Evolutionary conservation across 2,888 invertebrate species (phyloP), one percentile per base, ranked within the genome.

Genomic region (Lymantria dispar): DNA sequence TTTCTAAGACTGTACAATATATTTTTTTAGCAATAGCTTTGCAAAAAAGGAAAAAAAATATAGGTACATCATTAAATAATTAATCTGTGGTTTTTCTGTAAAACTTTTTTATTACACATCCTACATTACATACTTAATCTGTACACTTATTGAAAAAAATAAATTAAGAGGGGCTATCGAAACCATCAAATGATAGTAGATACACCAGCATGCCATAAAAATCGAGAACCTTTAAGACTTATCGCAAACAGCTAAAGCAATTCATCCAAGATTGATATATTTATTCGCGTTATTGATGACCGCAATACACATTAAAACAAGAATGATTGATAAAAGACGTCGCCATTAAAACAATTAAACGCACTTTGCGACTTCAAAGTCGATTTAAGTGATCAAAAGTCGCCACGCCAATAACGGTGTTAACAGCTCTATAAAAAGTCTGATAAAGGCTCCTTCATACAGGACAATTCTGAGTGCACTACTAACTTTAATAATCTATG

Each of bases 281-380:
- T 66, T 63, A 60, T 60, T 43, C 36, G 39, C 38, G 43, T 63
- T 66, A 66, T 66, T 60, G 60, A 68, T 54, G 56, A 40, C 42
- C 14, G 38, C 55, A 62, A 58, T 59, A 56, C 39, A 54, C 52
- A 64, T 67, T 59, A 67, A 62, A 64, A 43, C 58, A 9, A 47
- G 52, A 58, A 52, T 60, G 60, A 67, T 67, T 67, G 64, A 62
- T 67, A 68, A 67, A 68, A 68, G 54, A 62, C 44, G 53, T 62
- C 54, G 54, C 43, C 57, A 56, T 49, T 68, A 67, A 68, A 58
- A 56, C 50, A 68, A 67, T 67, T 68, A 60, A 64, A 60, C 54
- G 60, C 46, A 56, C 60, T 60, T 68, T 58, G 60, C 50, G 60
- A 57, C 48, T 58, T 55, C 52, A 47, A 55, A 42, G 52, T 36